Base-by-base conservation (phyloP, 1,140 invertebrate species). In the Papilio polyxenes region DNA sequence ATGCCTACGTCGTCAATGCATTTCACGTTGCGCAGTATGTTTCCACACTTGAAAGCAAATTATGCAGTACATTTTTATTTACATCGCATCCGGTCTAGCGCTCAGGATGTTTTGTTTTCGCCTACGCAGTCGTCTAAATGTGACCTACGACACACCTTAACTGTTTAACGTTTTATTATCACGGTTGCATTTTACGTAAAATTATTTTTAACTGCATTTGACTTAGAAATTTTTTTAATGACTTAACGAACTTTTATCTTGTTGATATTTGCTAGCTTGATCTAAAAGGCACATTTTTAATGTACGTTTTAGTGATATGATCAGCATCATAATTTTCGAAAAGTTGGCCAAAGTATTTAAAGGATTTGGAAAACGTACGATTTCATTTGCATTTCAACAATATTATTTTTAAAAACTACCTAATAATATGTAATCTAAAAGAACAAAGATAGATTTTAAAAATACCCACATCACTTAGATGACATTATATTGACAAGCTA, bases 61-160 rank as follows among this genome's bases (percentile, higher is more conserved):
- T 69, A 69, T 69, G 23, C 65, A 69, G 65, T 69, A 69, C 37
- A 69, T 37, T 69, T 10, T 69, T 37, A 69, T 69, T 69, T 69
- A 69, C 65, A 37, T 69, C 65, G 31, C 65, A 69, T 69, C 65
- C 65, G 65, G 65, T 69, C 2, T 69, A 37, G 65, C 31, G 65
- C 10, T 62, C 59, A 6, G n/a, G 9, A 59, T 69, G 65, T 69
- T 69, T 69, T 69, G 65, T 65, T 37, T 31, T 65, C 62, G 11
- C 62, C 20, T 31, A 65, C 8, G 23, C 20, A 31, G 20, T 9
- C 8, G 17, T 20, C n/a, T 20, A 62, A 62, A 62, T 62, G 59
- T n/a, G 4, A 62, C 20, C 59, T 62, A 62, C 59, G 17, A 20
- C 59, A n/a, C 20, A 20, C 59, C 8, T 20, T 23, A 11, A 1